Evolutionary conservation across 2,888 invertebrate species (phyloP).

Genomic region (Cetonia aurata): DNA sequence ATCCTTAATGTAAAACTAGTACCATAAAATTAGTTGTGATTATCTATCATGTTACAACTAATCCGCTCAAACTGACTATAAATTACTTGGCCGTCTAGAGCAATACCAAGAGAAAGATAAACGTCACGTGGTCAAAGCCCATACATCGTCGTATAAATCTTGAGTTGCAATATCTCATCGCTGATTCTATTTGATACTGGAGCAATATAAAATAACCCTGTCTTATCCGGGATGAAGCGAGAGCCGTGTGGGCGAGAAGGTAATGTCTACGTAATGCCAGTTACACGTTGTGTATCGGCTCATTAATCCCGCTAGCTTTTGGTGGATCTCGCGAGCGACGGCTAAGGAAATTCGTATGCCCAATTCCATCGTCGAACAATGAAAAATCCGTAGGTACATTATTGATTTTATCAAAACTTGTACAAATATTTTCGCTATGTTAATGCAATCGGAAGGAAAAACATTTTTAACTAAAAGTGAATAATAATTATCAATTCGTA

Average conservation of each 20-base stretch:
- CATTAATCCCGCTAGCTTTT: slow-evolving; percentile 20
- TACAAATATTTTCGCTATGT: no score
- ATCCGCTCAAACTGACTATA: slow-evolving; percentile 8
- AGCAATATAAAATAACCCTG: slow-evolving; percentile 40
- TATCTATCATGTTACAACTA: slow-evolving; percentile 15
- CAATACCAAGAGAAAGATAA: slow-evolving; percentile 30
- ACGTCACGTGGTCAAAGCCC: slow-evolving; percentile 20
- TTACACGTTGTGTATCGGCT: slow-evolving; percentile 31
- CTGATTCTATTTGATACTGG: slow-evolving; percentile 37
- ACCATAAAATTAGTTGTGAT: no score
- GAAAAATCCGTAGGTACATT: no score
- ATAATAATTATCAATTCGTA: no score
- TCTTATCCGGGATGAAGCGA: slow-evolving; percentile 30
- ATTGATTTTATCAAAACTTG: no score
- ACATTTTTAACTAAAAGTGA: no score
- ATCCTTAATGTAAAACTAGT: no score
- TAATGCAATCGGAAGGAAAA: no score
- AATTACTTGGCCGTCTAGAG: slow-evolving; percentile 1
- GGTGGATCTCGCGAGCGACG: neutral
- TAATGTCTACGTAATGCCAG: slow-evolving; percentile 35
- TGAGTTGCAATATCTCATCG: slow-evolving; percentile 34
- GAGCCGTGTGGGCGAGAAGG: slow-evolving; percentile 12
- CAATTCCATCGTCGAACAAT: no score
- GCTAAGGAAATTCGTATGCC: no score
- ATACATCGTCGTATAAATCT: slow-evolving; percentile 26